Base-by-base conservation (phyloP, 2,888 invertebrate genomes). In the Drosophila imparisetae region DNA sequence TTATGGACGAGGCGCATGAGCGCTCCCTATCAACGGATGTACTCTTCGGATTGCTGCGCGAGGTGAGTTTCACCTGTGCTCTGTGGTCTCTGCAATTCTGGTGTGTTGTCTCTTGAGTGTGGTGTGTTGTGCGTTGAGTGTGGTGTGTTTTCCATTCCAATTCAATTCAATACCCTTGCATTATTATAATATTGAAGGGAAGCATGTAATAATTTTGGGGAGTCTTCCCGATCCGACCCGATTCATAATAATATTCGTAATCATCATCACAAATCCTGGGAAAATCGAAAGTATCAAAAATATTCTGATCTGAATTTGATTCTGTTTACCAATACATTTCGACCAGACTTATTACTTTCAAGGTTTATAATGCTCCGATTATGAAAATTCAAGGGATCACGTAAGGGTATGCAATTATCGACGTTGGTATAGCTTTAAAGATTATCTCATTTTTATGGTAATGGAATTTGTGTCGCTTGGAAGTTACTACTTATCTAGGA, bases 1-100 rank as follows among this genome's bases (percentile, higher is more conserved):
- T 99, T 83, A 99, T 99, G 99, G 99, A 99, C 93, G 99, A 99
- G 94, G 99, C 99, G 70, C 99, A 99, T 93, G 99, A 99, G 93
- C 94, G 99, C 2, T 99, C 99, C 0, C 95, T 99, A 7, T 99
- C 98, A 72, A 99, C 99, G 0, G 99, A 99, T 92, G 99, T 99
- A 61, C 95, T 99, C 48, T 99, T 99, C 92, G 99, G 99, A 11
- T 93, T 99, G 77, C 94, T 99, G 15, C 94, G 98, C 91, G 98
- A 98, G 95, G 98, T 98, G 89, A 95, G 95, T 94, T 57, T 38
- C 21, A 32, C 10, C 21, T 36, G 11, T 27, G 29, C 21, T 42
- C 40, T 42, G 5, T 21, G 21, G 4, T n/a, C 40, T 29, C 27
- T 21, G 40, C 42, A 42, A 21, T 11, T 42, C 21, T 45, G 45